Evolutionary conservation across 2,113 vertebrate genomes (phyloP).

Genomic region (Trichomycterus rosablanca): DNA sequence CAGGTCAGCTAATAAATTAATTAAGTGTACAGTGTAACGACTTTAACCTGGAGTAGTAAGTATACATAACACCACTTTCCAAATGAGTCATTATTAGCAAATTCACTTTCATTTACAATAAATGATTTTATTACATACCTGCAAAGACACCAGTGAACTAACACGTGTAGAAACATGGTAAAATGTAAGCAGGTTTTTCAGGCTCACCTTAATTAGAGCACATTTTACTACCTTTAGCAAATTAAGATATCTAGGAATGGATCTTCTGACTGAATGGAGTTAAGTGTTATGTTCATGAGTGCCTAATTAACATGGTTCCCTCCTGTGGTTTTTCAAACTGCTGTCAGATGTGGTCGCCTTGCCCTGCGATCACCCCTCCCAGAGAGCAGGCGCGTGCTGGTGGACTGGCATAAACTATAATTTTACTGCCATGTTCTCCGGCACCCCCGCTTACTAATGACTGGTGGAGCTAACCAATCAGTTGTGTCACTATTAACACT

Average conservation of each 20-base stretch:
- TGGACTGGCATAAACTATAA: constrained; percentile 43
- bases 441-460: constrained; percentile 50
- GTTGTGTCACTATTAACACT: constrained; percentile 55
- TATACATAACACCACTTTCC: background rate
- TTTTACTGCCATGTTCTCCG: constrained; percentile 40
- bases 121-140: too few relatives aligned
- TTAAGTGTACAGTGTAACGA: background rate
- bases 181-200: constrained; percentile 9
- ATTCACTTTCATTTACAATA: too few relatives aligned
- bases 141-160: too few relatives aligned
- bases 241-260: constrained; percentile 36
- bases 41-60: constrained; percentile 2
- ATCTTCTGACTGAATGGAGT: constrained; percentile 31
- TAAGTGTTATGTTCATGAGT: constrained; percentile 41
- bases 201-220: constrained; percentile 20
- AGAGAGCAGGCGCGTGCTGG: constrained; percentile 43
- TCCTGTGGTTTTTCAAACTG: constrained; percentile 48
- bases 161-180: too few relatives aligned
- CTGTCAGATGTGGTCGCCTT: constrained; percentile 41
- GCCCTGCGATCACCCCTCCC: constrained; percentile 33
- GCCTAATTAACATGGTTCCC: constrained; percentile 46
- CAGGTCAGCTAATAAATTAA: background rate
- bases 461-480: constrained; percentile 44
- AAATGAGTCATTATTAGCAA: background rate
- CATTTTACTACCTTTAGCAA: constrained; percentile 30